Conservation (phyloP, 2,797 vertebrate species). For the Chiloscyllium punctatum region DNA sequence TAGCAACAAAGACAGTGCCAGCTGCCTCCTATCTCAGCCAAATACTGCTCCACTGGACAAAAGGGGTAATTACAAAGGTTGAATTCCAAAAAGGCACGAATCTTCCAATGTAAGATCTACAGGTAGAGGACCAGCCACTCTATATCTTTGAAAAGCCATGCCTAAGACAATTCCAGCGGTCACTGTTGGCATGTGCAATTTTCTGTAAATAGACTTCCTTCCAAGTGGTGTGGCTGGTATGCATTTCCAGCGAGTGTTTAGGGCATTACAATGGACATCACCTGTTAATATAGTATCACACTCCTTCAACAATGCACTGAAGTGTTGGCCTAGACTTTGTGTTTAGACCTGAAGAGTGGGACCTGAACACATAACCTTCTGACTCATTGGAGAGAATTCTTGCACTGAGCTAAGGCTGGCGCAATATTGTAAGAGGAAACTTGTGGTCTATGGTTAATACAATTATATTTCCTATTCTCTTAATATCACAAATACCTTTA, state of each 20-base stretch:
- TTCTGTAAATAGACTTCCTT: background rate
- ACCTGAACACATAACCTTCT: background rate
- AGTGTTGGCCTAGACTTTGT: background rate
- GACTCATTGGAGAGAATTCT: background rate
- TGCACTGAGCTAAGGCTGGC: background rate
- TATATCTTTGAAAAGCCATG: background rate
- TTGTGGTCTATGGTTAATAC: background rate
- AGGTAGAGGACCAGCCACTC: background rate
- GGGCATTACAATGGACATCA: background rate
- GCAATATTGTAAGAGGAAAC: background rate
- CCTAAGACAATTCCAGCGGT: background rate
- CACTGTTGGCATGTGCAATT: background rate
- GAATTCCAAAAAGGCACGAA: background rate
- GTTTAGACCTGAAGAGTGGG: background rate
- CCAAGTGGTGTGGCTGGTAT: background rate
- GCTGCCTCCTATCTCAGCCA: background rate
- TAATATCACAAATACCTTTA: background rate
- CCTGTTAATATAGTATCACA: background rate
- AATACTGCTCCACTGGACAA: background rate
- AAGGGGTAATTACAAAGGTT: background rate
- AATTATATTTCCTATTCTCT: background rate
- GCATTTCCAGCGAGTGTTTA: background rate
- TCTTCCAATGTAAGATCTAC: background rate
- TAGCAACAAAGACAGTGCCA: too few species aligned
- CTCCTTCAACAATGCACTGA: background rate